Evolutionary conservation across 2,888 invertebrate genomes (phyloP).

Genomic region (Thalpophila matura): DNA sequence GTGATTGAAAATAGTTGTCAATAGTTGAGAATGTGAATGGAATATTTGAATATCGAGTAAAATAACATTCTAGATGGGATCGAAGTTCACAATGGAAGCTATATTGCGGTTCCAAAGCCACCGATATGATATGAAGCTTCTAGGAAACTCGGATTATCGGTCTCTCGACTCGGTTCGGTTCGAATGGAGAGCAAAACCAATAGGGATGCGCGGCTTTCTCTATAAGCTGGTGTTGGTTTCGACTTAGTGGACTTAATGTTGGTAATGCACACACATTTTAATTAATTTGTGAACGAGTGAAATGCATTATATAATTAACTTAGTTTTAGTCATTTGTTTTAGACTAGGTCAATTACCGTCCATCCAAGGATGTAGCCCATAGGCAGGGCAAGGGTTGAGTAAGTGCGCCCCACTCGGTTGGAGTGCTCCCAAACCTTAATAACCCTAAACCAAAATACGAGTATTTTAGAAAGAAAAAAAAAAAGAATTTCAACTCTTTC

Average conservation of each 20-base stretch:
- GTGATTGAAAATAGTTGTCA: too few relatives aligned
- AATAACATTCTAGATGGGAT: neutral
- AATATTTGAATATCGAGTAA: neutral
- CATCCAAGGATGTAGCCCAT: too few relatives aligned
- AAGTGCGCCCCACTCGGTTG: too few relatives aligned
- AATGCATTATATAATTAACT: too few relatives aligned
- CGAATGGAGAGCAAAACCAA: slow-evolving; percentile 28
- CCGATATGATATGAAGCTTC: slow-evolving; percentile 6
- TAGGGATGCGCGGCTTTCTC: slow-evolving; percentile 9
- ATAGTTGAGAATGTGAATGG: too few relatives aligned
- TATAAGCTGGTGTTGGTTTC: neutral
- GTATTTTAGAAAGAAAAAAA: too few relatives aligned
- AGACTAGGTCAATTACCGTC: too few relatives aligned
- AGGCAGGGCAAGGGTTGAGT: too few relatives aligned
- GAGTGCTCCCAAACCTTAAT: too few relatives aligned
- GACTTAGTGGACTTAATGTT: neutral
- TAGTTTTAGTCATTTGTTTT: too few relatives aligned
- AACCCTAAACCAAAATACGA: too few relatives aligned
- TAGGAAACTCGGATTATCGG: slow-evolving; percentile 21
- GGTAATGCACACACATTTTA: neutral
- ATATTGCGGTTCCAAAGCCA: neutral
- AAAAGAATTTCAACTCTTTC: too few relatives aligned
- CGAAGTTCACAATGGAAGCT: neutral
- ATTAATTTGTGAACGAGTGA: neutral
- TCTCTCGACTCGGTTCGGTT: slow-evolving; percentile 5